Base-by-base conservation (phyloP, 2,113 vertebrate species). In the Eptatretus burgeri region DNA sequence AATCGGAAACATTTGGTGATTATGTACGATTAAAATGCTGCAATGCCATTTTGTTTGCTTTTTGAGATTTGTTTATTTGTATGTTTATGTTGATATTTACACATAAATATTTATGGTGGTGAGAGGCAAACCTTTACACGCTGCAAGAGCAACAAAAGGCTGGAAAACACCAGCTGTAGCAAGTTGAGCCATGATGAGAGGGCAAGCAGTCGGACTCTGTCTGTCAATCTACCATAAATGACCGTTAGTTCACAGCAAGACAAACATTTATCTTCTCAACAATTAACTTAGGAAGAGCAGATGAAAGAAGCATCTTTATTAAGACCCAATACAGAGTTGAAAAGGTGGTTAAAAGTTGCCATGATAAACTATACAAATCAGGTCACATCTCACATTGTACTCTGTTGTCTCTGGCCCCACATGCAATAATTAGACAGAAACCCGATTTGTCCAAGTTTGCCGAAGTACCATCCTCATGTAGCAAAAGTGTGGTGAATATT, bases 161-260 rank as follows among this genome's bases (percentile, higher is more conserved):
- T 81, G 49, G 80, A 78, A 71, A 96, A 96, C 71, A 95, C 75
- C 68, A 69, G 76, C 69, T 78, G 77, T 69, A 94, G 75, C 60
- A 96, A 75, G 69, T 87, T 78, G 68, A 91, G 84, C 91, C 87
- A 96, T 71, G 89, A 84, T 70, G 76, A 79, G 70, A 93, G 89
- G 67, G 80, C 85, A 82, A 98, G 85, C 77, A 85, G 76, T 66
- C 85, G 81, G 81, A 94, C 86, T 76, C 95, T 86, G 70, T 98
- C 85, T 50, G 82, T 80, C 66, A 91, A 80, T 72, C 89, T 62
- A 19, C 27, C 27, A 41, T 41, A 41, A 41, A 41, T 3, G 27
- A 41, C 27, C 27, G 7, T 41, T 41, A 51, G 16, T 50, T 63
- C 50, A 68, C 73, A 66, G 66, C 18, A 66, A 69, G 71, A 60